These are phyloP conservation scores for Lerista edwardsae DNA, from an alignment of 2,797 vertebrate species.

Conservation along the genomic window DNA sequence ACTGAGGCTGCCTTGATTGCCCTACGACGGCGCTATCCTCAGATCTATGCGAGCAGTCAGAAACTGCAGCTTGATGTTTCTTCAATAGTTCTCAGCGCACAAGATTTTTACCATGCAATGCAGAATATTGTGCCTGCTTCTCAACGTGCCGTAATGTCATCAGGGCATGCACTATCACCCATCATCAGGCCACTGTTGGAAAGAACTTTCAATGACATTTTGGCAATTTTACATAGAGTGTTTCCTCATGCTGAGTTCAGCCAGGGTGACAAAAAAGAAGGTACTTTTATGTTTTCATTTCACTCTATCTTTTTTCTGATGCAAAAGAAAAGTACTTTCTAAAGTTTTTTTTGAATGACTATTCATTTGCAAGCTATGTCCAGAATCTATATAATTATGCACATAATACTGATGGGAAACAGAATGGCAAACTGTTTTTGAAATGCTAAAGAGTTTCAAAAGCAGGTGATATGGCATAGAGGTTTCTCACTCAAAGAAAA, in stretches of 20 bases:
- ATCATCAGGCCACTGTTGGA: slow-evolving; percentile 91
- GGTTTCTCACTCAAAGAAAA: neutral
- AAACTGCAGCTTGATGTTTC: slow-evolving; percentile 93
- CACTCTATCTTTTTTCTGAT: neutral
- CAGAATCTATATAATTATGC: neutral
- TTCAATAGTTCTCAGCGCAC: slow-evolving; percentile 91
- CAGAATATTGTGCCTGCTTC: slow-evolving; percentile 95
- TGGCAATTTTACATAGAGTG: slow-evolving; percentile 89
- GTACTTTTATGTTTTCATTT: slow-evolving; percentile 68
- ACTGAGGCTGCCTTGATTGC: slow-evolving; percentile 96
- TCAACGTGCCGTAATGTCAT: slow-evolving; percentile 90
- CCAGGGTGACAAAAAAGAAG: slow-evolving; percentile 88
- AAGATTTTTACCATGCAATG: slow-evolving; percentile 94
- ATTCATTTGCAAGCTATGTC: neutral
- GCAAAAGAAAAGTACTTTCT: slow-evolving; percentile 12
- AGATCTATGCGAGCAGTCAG: slow-evolving; percentile 96
- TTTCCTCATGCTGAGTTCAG: slow-evolving; percentile 94
- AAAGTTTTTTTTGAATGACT: neutral
- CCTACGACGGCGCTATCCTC: slow-evolving; percentile 93
- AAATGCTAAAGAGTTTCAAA: neutral
- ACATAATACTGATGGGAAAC: neutral
- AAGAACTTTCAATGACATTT: slow-evolving; percentile 84
- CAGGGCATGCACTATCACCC: slow-evolving; percentile 89
- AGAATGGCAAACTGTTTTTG: neutral
- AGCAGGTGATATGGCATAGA: neutral